Conservation (phyloP, 92 coral and sea anemone species). For the Palythoa grandiflora region DNA sequence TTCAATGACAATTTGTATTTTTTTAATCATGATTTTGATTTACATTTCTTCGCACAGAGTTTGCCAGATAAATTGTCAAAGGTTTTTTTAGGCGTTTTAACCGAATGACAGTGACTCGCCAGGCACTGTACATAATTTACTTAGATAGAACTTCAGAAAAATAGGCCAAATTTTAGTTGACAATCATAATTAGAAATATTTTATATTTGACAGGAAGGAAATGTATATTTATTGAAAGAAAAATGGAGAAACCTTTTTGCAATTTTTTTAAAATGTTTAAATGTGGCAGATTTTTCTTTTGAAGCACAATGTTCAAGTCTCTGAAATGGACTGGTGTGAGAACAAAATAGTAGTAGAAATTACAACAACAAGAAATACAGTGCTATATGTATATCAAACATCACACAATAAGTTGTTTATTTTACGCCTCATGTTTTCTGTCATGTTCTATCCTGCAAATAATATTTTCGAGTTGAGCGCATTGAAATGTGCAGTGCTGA, state of each 20-base stretch:
- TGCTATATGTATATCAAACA: too few species aligned
- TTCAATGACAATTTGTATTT: not conserved
- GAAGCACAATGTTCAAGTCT: not conserved
- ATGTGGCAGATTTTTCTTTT: not conserved
- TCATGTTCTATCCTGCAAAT: too few species aligned
- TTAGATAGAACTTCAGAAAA: not conserved
- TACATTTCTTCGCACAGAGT: not conserved
- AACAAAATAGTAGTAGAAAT: not conserved
- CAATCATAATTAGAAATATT: not conserved
- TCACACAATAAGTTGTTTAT: too few species aligned
- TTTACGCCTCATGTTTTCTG: too few species aligned
- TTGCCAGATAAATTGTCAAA: not conserved
- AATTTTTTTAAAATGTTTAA: not conserved
- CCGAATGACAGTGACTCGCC: not conserved
- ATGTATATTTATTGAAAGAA: not conserved
- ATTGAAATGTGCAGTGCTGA: too few species aligned
- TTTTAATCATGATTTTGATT: not conserved
- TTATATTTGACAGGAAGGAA: conserved; percentile 35
- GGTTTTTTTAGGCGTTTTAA: not conserved
- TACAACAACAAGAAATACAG: too few species aligned
- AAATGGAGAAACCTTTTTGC: not conserved
- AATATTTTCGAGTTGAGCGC: too few species aligned
- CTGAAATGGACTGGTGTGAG: not conserved
- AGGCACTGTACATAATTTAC: too few species aligned
- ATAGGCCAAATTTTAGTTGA: not conserved